Conservation (phyloP, 2,113 vertebrate genomes). For the Siniperca chuatsi region DNA sequence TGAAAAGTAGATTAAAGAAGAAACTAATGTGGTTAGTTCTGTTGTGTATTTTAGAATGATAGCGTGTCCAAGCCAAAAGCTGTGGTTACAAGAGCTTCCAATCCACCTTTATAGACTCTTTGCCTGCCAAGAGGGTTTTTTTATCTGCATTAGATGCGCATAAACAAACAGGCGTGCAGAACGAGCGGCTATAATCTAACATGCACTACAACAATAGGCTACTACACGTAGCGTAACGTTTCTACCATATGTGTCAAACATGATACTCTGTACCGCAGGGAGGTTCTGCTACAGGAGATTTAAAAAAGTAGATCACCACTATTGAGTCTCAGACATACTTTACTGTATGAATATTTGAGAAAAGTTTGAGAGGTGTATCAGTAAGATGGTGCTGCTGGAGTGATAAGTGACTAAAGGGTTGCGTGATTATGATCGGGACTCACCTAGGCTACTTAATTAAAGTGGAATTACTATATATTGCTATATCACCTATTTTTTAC, state of each 20-base stretch:
- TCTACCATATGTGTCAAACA: neutral
- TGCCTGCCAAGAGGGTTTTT: neutral
- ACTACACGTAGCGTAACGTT: neutral
- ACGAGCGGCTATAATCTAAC: neutral
- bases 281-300: neutral
- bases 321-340: neutral
- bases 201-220: neutral
- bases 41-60: neutral
- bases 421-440: neutral
- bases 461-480: neutral
- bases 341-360: neutral
- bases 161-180: neutral
- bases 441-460: neutral
- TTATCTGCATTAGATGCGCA: neutral
- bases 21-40: neutral
- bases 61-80: neutral
- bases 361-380: neutral
- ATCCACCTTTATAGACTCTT: neutral
- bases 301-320: neutral
- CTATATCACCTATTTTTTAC: constrained; percentile 1
- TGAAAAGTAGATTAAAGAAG: neutral
- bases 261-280: neutral
- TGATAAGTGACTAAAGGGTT: neutral
- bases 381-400: neutral
- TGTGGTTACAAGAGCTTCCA: neutral